Evolutionary conservation across 2,797 vertebrate species (phyloP).

Genomic region (Pseudochirops corinnae): DNA sequence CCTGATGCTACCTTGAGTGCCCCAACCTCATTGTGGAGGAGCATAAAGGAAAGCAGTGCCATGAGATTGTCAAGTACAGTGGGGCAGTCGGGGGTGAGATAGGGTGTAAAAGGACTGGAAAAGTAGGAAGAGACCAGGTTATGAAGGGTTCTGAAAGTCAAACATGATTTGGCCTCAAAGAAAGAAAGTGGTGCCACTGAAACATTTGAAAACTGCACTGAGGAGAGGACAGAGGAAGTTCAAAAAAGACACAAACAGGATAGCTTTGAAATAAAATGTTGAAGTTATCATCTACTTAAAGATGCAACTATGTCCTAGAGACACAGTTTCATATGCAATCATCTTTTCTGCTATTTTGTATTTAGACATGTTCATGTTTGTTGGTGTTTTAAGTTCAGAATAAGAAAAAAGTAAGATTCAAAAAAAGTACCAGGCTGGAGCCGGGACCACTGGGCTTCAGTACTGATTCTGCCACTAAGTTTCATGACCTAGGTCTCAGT

Average conservation of each 20-base stretch:
- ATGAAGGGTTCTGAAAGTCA: background rate
- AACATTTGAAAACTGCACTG: background rate
- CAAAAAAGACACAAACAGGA: background rate
- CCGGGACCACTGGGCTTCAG: background rate
- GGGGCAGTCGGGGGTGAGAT: background rate
- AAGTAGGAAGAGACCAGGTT: background rate
- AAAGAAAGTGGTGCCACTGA: background rate
- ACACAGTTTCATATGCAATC: background rate
- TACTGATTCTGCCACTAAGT: background rate
- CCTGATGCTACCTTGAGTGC: background rate
- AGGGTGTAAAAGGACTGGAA: background rate
- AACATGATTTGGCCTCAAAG: background rate
- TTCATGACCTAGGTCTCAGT: background rate
- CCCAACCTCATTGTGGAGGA: background rate
- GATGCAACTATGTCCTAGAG: background rate
- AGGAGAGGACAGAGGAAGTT: background rate
- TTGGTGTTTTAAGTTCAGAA: background rate
- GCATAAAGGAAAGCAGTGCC: background rate
- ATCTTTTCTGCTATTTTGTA: background rate
- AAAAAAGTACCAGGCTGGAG: background rate
- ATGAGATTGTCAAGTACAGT: background rate
- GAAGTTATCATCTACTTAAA: background rate
- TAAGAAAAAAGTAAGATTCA: background rate
- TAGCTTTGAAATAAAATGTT: background rate
- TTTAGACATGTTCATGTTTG: background rate